phyloP scores from a whole-genome alignment of 2,888 invertebrate genomes.

The Junonia oenone region DNA sequence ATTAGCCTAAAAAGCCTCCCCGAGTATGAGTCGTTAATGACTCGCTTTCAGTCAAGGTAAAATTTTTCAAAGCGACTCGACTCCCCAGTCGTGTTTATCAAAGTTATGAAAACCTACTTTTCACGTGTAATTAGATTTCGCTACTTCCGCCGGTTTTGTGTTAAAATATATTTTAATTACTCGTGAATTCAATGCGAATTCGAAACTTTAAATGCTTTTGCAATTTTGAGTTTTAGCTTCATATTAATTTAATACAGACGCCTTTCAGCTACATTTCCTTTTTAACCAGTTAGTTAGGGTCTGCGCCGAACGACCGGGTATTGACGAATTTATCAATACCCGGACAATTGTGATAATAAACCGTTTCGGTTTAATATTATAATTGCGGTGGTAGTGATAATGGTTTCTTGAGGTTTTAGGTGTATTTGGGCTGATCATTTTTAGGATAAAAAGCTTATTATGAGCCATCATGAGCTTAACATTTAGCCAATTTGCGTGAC shows the following conservation, averaged over 20 bases:
- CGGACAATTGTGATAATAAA: too few relatives aligned
- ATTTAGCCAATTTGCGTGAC: too few relatives aligned
- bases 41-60: background rate
- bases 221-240: constrained; percentile 4
- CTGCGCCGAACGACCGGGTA: too few relatives aligned
- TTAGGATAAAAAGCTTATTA: too few relatives aligned
- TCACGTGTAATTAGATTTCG: constrained; percentile 4
- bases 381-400: too few relatives aligned
- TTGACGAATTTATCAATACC: too few relatives aligned
- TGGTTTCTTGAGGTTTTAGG: too few relatives aligned
- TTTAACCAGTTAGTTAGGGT: constrained; percentile 9
- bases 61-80: background rate
- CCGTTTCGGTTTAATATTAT: too few relatives aligned
- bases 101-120: background rate
- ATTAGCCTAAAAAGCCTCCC: background rate
- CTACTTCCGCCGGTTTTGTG: background rate
- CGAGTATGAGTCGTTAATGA: background rate
- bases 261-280: constrained; percentile 10
- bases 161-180: constrained; percentile 5
- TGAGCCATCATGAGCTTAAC: too few relatives aligned
- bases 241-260: constrained; percentile 20
- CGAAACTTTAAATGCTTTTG: background rate
- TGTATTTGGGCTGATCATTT: too few relatives aligned
- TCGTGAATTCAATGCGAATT: background rate
- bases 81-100: background rate